These are phyloP conservation scores for Ips typographus DNA, from an alignment of 1,140 invertebrate species.

Conservation along the genomic window DNA sequence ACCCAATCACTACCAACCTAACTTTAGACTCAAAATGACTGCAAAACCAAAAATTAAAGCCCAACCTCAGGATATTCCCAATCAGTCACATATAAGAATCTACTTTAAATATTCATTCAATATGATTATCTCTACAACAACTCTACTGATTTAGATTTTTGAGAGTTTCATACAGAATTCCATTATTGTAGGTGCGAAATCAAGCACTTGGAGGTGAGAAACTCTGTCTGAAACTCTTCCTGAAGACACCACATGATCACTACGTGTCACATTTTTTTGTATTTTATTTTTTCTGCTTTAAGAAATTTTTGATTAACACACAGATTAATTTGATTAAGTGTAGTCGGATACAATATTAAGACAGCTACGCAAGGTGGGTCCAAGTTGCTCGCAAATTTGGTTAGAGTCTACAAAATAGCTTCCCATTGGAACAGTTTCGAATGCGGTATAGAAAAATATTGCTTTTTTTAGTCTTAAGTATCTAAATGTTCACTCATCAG, in stretches of 20 bases:
- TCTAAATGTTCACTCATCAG: no score
- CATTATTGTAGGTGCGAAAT: not conserved
- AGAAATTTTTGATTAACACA: conserved; percentile 13
- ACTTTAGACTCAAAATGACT: no score
- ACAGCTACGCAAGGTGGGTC: not conserved
- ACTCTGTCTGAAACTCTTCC: not conserved
- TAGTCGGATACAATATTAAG: not conserved
- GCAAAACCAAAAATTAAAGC: not conserved
- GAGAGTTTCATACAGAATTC: not conserved
- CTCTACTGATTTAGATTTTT: conserved; percentile 11
- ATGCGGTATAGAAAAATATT: no score
- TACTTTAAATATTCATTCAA: conserved; percentile 8
- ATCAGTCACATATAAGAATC: conserved; percentile 22
- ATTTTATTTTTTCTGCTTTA: conserved; percentile 3
- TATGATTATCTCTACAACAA: conserved; percentile 24
- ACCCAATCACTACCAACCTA: no score
- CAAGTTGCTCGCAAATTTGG: no score
- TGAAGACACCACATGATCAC: conserved; percentile 25
- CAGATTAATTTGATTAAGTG: not conserved
- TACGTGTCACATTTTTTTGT: conserved; percentile 22
- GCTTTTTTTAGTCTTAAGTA: no score
- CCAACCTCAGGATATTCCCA: conserved; percentile 2
- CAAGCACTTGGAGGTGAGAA: not conserved
- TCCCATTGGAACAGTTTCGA: no score
- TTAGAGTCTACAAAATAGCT: no score